These are phyloP conservation scores for Pseudochromis fuscus DNA, from an alignment of 2,797 vertebrate genomes.

Conservation along the genomic window DNA sequence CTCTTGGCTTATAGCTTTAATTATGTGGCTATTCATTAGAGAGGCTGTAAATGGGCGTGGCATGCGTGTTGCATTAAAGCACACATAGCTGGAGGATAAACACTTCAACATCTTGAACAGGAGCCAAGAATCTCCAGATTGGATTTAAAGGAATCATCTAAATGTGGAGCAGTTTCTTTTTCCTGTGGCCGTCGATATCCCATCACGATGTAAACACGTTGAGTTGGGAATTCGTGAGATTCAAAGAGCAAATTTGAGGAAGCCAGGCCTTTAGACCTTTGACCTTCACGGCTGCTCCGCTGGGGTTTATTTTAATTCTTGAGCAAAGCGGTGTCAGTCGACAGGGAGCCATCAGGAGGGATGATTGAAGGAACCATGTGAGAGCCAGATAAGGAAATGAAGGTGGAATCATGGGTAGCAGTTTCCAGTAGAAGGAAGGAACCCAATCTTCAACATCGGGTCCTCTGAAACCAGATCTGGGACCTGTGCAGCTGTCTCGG, in stretches of 20 bases:
- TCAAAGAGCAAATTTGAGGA: background rate
- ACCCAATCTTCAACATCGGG: conserved; percentile 74
- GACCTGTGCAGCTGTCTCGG: conserved; percentile 81
- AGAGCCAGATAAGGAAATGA: conserved; percentile 81
- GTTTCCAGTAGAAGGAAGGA: conserved; percentile 82
- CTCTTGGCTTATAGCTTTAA: background rate
- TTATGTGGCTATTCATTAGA: background rate
- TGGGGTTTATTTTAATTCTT: conserved; percentile 63
- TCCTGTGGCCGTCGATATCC: background rate
- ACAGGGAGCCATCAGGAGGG: conserved; percentile 35
- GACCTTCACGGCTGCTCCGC: conserved; percentile 19
- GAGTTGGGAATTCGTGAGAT: conserved; percentile 8
- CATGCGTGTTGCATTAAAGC: conserved; percentile 26
- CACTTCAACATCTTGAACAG: conserved; percentile 55
- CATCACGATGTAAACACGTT: background rate
- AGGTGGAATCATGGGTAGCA: conserved; percentile 76
- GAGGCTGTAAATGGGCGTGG: conserved; percentile 39
- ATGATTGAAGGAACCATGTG: conserved; percentile 80
- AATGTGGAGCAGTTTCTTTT: conserved; percentile 1
- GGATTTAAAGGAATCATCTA: conserved; percentile 25
- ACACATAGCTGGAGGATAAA: conserved; percentile 59
- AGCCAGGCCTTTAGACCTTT: background rate
- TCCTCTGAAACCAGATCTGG: conserved; percentile 79
- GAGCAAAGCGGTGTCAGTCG: conserved; percentile 43
- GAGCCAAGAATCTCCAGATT: conserved; percentile 18